Conservation (phyloP, 2,797 vertebrate genomes). For the Smutsia temminckii region DNA sequence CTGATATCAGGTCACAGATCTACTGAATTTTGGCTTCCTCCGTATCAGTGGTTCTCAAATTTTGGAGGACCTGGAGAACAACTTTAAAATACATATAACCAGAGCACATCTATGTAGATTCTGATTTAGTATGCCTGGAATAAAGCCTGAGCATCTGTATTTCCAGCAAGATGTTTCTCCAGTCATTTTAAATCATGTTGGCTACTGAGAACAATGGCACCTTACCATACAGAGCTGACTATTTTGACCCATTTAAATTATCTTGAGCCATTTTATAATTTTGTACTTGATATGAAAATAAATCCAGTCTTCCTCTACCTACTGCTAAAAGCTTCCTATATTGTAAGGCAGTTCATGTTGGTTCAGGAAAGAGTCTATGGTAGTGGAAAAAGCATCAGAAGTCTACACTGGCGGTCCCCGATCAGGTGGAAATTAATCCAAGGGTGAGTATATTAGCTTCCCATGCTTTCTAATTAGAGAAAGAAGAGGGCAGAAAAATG, state of each 20-base stretch:
- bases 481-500: neutral
- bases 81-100: neutral
- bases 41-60: neutral
- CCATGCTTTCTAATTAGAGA: neutral
- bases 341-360: neutral
- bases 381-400: neutral
- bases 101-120: neutral
- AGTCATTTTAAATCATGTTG: neutral
- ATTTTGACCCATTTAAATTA: conserved; percentile 32
- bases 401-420: neutral
- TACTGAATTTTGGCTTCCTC: neutral
- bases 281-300: conserved; percentile 31
- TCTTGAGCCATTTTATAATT: neutral
- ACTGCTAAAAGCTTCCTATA: neutral
- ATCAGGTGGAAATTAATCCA: conserved; percentile 5
- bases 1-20: neutral
- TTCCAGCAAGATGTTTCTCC: neutral
- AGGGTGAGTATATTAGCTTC: neutral
- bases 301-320: neutral
- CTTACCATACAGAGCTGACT: neutral
- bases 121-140: neutral
- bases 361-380: neutral
- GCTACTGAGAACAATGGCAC: neutral
- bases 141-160: neutral
- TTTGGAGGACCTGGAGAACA: neutral